Evolutionary conservation across 2,797 vertebrate species (phyloP).

Genomic region (Hoplostethus atlanticus): DNA sequence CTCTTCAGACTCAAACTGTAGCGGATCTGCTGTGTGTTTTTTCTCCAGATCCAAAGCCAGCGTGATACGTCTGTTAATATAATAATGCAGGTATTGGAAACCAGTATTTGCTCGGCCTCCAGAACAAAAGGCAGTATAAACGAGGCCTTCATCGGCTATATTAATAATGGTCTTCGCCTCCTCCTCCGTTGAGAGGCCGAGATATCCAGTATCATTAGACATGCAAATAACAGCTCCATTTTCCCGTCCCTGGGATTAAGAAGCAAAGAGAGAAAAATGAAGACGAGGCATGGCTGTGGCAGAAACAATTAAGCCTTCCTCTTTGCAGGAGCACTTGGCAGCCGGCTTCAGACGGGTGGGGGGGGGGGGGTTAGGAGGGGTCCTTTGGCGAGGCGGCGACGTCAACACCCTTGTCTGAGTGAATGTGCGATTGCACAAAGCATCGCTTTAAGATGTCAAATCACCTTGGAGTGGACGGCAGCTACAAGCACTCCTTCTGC

Average conservation of each 20-base stretch:
- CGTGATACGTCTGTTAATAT: conserved; percentile 44
- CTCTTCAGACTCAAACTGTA: no score
- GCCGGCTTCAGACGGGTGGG: conserved; percentile 61
- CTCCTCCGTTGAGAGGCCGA: conserved; percentile 70
- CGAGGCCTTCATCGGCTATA: conserved; percentile 68
- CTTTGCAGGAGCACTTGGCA: conserved; percentile 75
- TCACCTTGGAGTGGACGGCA: conserved; percentile 74
- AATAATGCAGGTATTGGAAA: conserved; percentile 50
- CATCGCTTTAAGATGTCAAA: conserved; percentile 79
- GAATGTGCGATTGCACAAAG: conserved; percentile 74
- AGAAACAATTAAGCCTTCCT: conserved; percentile 85
- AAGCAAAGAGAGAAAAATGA: conserved; percentile 76
- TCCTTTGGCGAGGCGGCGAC: conserved; percentile 62
- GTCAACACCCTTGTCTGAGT: conserved; percentile 73
- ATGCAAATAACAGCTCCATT: conserved; percentile 86
- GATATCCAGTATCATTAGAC: conserved; percentile 83
- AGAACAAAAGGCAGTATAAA: conserved; percentile 75
- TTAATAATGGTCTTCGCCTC: conserved; percentile 78
- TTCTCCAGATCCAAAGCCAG: conserved; percentile 27
- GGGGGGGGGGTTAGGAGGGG: conserved; percentile 38
- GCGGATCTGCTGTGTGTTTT: background rate
- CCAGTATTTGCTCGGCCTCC: conserved; percentile 43
- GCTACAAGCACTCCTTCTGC: conserved; percentile 60
- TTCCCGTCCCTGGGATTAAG: conserved; percentile 78
- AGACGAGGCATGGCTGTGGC: conserved; percentile 74